Percentiles rank a stretch among this genome's conserved stretches.
These are phyloP conservation scores for Pampusana beccarii DNA, from an alignment of 2,113 vertebrate species.

Conservation along the genomic window DNA sequence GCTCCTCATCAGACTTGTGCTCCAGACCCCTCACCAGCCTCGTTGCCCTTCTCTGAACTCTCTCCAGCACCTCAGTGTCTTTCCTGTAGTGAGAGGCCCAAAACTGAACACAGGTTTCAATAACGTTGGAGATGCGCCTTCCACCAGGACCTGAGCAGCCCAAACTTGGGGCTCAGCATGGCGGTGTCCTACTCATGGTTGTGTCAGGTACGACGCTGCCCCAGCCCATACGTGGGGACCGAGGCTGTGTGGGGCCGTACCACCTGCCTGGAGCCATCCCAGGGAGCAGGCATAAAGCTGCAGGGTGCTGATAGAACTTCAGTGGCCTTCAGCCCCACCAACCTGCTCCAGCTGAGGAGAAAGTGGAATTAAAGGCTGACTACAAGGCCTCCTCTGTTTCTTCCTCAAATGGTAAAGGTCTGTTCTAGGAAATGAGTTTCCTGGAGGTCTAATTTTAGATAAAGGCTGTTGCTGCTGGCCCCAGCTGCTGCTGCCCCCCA, in stretches of 20 bases:
- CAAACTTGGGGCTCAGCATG: not conserved
- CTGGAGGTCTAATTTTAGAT: not conserved
- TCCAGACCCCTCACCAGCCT: too few relatives aligned
- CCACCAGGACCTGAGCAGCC: not conserved
- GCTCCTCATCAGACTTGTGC: too few relatives aligned
- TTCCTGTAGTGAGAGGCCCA: too few relatives aligned
- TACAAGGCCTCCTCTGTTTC: not conserved
- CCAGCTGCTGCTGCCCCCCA: not conserved
- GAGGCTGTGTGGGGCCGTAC: not conserved
- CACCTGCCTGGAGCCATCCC: fast-evolving
- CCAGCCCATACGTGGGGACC: not conserved
- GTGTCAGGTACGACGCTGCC: not conserved
- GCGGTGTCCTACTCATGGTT: not conserved
- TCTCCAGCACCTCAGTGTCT: too few relatives aligned
- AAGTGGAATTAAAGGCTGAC: not conserved
- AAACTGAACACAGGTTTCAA: too few relatives aligned
- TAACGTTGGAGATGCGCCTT: not conserved
- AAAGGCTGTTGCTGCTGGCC: not conserved
- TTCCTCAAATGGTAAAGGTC: not conserved
- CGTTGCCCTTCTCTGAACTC: too few relatives aligned
- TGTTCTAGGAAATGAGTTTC: not conserved
- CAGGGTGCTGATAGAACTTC: not conserved
- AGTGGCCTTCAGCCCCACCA: not conserved
- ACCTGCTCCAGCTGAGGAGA: not conserved
- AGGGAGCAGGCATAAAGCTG: fast-evolving